phyloP scores from a whole-genome alignment of 2,888 invertebrate species.

The Amitus sp. region DNA sequence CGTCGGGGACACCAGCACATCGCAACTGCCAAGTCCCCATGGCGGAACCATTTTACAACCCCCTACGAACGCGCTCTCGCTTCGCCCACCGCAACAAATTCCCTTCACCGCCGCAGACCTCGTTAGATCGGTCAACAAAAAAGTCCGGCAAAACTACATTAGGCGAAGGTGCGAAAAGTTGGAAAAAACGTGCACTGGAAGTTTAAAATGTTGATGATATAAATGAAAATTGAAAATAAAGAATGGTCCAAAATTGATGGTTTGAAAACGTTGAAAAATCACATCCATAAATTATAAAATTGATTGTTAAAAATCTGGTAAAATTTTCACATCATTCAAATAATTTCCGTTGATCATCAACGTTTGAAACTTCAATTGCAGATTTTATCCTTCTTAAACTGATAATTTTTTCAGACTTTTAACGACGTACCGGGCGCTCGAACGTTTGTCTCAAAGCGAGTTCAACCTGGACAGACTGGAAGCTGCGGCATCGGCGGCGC shows the following conservation, averaged over 20 bases:
- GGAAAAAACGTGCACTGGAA: too few relatives aligned
- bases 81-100: constrained; percentile 65
- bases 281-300: too few relatives aligned
- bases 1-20: too few relatives aligned
- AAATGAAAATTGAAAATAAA: too few relatives aligned
- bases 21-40: constrained; percentile 86
- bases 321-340: neutral
- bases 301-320: too few relatives aligned
- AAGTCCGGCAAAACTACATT: constrained; percentile 85
- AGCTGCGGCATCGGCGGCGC: constrained; percentile 70
- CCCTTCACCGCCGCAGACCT: constrained; percentile 75
- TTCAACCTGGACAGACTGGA: constrained; percentile 82
- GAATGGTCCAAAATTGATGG: too few relatives aligned
- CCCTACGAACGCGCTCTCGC: constrained; percentile 51
- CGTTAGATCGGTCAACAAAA: constrained; percentile 82
- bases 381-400: neutral
- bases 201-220: too few relatives aligned
- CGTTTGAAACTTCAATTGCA: too few relatives aligned
- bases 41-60: constrained; percentile 67
- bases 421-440: constrained; percentile 83
- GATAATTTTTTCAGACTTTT: constrained; percentile 68
- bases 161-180: constrained; percentile 72
- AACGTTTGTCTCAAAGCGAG: constrained; percentile 85
- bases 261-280: too few relatives aligned
- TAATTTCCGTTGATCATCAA: too few relatives aligned